Evolutionary conservation across 1,140 invertebrate genomes (phyloP).

Genomic region (Whitmania pigra): DNA sequence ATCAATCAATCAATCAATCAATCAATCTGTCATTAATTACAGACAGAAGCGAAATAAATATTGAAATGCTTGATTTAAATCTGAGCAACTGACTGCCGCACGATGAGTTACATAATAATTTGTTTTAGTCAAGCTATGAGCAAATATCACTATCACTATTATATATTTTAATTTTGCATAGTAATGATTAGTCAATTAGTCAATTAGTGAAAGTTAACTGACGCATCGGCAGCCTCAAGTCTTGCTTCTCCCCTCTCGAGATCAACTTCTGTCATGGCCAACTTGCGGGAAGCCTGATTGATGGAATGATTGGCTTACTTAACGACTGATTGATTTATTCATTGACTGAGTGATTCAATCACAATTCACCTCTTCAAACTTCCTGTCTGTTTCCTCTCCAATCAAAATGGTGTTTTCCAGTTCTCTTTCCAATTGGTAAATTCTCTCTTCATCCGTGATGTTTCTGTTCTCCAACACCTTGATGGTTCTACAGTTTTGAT

Average conservation of each 20-base stretch:
- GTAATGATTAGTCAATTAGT: too few species aligned
- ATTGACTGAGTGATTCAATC: background rate
- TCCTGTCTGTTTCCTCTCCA: slow-evolving; percentile 99
- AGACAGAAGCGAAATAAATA: too few species aligned
- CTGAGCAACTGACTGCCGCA: too few species aligned
- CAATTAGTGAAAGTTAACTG: slow-evolving; percentile 38
- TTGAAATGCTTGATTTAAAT: too few species aligned
- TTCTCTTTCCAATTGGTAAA: slow-evolving; percentile 96
- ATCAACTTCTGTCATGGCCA: slow-evolving; percentile 99
- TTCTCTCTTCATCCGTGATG: slow-evolving; percentile 98
- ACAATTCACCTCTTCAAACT: slow-evolving; percentile 97
- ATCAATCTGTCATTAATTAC: too few species aligned
- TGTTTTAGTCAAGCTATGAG: too few species aligned
- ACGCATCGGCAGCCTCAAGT: slow-evolving; percentile 98
- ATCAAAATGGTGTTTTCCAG: slow-evolving; percentile 98
- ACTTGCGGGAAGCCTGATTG: slow-evolving; percentile 96
- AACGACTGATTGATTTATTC: background rate
- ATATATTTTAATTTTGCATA: too few species aligned
- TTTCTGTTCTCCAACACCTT: slow-evolving; percentile 99
- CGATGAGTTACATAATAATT: too few species aligned
- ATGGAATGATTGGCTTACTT: background rate
- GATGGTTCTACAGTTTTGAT: slow-evolving; percentile 62
- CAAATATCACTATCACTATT: too few species aligned
- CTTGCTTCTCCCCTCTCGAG: slow-evolving; percentile 99
- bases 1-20: too few species aligned